A percentile compares a stretch with the other conserved stretches of the same genome.
phyloP scores from a whole-genome alignment of 2,797 vertebrate species.

The Tarsius wallacei region DNA sequence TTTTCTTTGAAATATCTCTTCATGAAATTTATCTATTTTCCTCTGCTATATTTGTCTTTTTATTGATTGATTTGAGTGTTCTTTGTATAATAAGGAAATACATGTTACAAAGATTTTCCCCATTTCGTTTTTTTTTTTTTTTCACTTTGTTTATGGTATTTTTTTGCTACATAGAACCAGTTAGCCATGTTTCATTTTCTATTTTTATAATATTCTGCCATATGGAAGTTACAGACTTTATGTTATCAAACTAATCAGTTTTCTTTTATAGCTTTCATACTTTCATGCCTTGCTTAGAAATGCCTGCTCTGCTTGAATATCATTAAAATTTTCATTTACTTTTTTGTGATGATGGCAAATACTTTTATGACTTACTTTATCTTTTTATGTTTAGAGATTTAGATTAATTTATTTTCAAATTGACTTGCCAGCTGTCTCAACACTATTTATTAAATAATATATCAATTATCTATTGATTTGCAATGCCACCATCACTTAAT shows the following conservation, averaged over 20 bases:
- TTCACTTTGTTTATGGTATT: not conserved
- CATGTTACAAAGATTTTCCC: slow-evolving; percentile 7
- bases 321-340: slow-evolving; percentile 40
- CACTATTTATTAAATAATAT: slow-evolving; percentile 7
- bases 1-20: slow-evolving; percentile 60
- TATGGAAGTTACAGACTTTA: slow-evolving; percentile 53
- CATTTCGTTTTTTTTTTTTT: not conserved
- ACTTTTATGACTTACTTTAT: slow-evolving; percentile 45
- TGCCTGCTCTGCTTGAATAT: slow-evolving; percentile 13
- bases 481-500: slow-evolving; percentile 14
- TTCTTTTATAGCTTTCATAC: not conserved
- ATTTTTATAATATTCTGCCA: slow-evolving; percentile 30
- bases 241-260: slow-evolving; percentile 41
- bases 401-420: slow-evolving; percentile 60
- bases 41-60: slow-evolving; percentile 5
- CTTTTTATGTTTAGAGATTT: slow-evolving; percentile 48
- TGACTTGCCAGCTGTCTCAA: slow-evolving; percentile 16
- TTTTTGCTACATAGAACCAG: not conserved
- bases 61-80: slow-evolving; percentile 29
- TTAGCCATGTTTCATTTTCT: not conserved
- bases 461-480: not conserved
- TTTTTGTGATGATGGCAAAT: not conserved
- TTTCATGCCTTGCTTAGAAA: slow-evolving; percentile 51
- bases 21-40: not conserved
- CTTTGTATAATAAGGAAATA: slow-evolving; percentile 63